Evolutionary conservation across 30 jellyfish, hydroid and myxozoan species (phyloP).

Genomic region (Hydra vulgaris): DNA sequence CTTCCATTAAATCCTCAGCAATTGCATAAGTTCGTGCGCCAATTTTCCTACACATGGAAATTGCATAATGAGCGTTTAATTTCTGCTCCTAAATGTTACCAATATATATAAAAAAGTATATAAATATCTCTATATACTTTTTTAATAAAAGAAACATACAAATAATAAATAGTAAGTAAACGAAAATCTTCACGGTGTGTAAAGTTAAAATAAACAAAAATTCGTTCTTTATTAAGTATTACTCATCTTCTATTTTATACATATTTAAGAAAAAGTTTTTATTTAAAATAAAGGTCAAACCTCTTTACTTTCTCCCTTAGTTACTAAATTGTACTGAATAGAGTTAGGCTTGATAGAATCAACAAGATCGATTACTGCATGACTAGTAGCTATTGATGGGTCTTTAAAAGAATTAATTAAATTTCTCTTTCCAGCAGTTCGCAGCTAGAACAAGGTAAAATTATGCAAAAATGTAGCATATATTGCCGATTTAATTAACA

Average conservation of each 20-base stretch:
- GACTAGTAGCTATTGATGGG: conserved; percentile 60
- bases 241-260: no score
- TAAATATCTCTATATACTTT: not conserved
- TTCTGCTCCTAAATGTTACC: conserved; percentile 55
- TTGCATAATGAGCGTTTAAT: conserved; percentile 81
- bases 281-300: conserved; percentile 20
- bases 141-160: not conserved
- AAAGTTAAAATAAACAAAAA: no score
- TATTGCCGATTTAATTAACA: not conserved
- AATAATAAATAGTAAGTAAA: no score
- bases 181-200: no score
- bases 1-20: conserved; percentile 95
- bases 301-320: conserved; percentile 76
- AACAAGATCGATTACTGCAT: conserved; percentile 78
- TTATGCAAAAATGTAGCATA: not conserved
- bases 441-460: conserved; percentile 38
- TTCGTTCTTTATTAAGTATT: no score
- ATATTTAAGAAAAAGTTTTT: not conserved
- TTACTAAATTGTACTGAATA: conserved; percentile 51
- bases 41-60: conserved; percentile 88
- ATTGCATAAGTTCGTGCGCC: conserved; percentile 96
- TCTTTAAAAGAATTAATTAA: conserved; percentile 63
- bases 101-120: no score
- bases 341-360: conserved; percentile 92
- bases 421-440: conserved; percentile 51